phyloP scores from a whole-genome alignment of 2,888 invertebrate species.

The Sinodicranocentrus sp. region DNA sequence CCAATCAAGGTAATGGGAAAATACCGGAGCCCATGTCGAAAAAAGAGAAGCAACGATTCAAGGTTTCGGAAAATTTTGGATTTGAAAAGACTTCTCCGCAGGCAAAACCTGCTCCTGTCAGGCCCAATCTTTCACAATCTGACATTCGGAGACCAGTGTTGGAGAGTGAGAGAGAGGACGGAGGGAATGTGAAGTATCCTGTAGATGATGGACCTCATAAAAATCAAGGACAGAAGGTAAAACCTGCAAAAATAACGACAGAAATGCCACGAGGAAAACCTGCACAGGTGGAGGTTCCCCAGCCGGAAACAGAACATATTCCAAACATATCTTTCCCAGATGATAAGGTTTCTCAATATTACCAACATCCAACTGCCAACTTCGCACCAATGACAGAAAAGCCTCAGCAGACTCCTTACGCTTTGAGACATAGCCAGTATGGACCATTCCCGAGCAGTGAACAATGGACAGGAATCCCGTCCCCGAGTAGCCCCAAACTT shows the following conservation, averaged over 20 bases:
- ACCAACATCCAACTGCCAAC: conserved; percentile 9
- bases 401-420: neutral
- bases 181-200: neutral
- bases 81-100: too few species aligned
- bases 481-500: conserved; percentile 46
- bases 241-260: neutral
- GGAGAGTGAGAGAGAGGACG: too few species aligned
- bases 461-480: conserved; percentile 62
- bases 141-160: too few species aligned
- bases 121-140: too few species aligned
- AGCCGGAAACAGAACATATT: too few species aligned
- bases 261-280: neutral
- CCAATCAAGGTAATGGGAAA: too few species aligned
- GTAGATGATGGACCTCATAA: neutral
- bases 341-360: too few species aligned
- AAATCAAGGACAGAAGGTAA: neutral
- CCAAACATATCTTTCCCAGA: too few species aligned
- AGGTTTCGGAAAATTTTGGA: too few species aligned
- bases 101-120: too few species aligned
- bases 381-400: neutral
- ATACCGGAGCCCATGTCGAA: too few species aligned
- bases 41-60: too few species aligned
- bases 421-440: conserved; percentile 39
- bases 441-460: conserved; percentile 60
- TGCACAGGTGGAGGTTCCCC: conserved; percentile 6